A percentile compares a stretch with the other conserved stretches of the same genome.
These are phyloP conservation scores for Ceratosolen solmsi DNA, from an alignment of 1,140 invertebrate species.

Conservation along the genomic window DNA sequence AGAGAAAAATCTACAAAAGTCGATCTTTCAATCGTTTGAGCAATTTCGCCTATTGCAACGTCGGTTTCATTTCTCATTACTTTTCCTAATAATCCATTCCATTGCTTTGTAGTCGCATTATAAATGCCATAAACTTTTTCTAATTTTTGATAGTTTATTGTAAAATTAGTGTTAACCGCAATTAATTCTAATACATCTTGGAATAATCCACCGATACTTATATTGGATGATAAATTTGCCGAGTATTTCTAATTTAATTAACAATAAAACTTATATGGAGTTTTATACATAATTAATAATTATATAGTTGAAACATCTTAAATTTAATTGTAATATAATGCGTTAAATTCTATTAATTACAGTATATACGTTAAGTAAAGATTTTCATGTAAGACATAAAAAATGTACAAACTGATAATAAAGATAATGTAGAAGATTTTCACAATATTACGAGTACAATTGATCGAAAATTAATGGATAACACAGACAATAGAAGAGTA, in stretches of 20 bases:
- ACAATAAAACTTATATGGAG: too few relatives aligned
- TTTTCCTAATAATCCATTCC: slow-evolving; percentile 33
- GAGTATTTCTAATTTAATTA: not conserved
- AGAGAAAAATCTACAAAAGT: slow-evolving; percentile 10
- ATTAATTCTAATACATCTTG: not conserved
- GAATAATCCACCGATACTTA: not conserved
- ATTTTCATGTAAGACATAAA: too few relatives aligned
- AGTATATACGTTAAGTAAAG: too few relatives aligned
- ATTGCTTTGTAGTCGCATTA: not conserved
- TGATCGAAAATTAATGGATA: too few relatives aligned
- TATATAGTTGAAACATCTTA: too few relatives aligned
- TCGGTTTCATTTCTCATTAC: slow-evolving; percentile 20
- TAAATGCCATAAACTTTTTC: slow-evolving; percentile 20
- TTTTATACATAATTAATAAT: too few relatives aligned
- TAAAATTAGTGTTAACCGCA: slow-evolving; percentile 3
- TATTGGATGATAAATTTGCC: not conserved
- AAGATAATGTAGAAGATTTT: too few relatives aligned
- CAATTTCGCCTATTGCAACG: slow-evolving; percentile 22
- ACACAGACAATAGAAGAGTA: too few relatives aligned
- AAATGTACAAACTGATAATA: too few relatives aligned
- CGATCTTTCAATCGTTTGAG: not conserved
- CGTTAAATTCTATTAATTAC: too few relatives aligned
- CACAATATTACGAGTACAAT: too few relatives aligned
- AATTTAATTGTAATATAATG: too few relatives aligned
- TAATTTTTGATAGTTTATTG: not conserved